phyloP scores from a whole-genome alignment of 2,888 invertebrate species.

The Adelphocoris suturalis region DNA sequence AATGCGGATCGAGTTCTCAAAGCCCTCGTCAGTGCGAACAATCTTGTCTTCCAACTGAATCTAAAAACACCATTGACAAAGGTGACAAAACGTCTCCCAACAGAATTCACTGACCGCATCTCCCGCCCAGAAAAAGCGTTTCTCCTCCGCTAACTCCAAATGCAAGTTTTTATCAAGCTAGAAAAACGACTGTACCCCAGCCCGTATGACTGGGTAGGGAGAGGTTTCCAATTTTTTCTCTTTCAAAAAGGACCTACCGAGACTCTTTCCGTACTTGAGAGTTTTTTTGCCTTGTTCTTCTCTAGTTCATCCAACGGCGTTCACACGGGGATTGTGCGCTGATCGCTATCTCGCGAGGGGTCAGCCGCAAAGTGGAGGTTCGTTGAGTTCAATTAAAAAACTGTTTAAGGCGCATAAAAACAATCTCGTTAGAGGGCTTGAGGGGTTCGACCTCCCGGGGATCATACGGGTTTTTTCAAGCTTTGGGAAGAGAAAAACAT shows the following conservation, averaged over 20 bases:
- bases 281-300: neutral
- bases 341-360: constrained; percentile 25
- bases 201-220: neutral
- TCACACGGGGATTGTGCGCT: constrained; percentile 20
- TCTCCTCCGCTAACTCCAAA: constrained; percentile 29
- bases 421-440: constrained; percentile 29
- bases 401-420: constrained; percentile 36
- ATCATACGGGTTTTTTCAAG: neutral
- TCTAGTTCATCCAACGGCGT: neutral
- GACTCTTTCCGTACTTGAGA: neutral
- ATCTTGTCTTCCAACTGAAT: neutral
- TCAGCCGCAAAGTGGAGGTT: neutral
- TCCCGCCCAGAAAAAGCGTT: constrained; percentile 12
- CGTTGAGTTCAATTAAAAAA: constrained; percentile 51
- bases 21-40: neutral
- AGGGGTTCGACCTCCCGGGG: neutral
- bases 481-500: neutral
- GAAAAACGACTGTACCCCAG: neutral
- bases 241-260: neutral
- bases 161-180: neutral
- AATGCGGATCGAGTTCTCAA: no score
- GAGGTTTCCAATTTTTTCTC: constrained; percentile 1
- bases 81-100: neutral
- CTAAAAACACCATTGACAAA: neutral
- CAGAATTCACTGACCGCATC: constrained; percentile 47